A percentile compares a stretch with the other conserved stretches of the same genome.
phyloP scores from a whole-genome alignment of 2,797 vertebrate species.

The Bryconaethiops microstoma region DNA sequence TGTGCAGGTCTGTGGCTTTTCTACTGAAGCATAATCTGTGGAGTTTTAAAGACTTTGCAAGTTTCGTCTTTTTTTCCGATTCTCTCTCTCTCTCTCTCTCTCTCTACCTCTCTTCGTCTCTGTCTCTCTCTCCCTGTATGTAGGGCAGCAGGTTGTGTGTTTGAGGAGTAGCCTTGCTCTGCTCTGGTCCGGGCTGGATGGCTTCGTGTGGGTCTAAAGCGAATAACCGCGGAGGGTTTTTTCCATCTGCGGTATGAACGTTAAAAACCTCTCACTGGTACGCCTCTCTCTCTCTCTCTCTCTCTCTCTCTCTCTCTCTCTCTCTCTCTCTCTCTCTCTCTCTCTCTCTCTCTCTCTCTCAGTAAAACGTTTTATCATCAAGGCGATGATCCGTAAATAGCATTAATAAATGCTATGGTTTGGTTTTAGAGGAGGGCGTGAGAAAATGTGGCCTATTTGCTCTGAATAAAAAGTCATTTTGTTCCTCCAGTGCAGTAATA shows the following conservation, averaged over 20 bases:
- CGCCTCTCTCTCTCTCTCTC: not conserved
- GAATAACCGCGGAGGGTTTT: constrained; percentile 25
- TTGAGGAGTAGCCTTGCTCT: constrained; percentile 25
- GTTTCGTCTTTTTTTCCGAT: not conserved
- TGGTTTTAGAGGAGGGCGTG: too few relatives aligned
- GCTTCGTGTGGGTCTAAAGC: constrained; percentile 52
- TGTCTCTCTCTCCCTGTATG: constrained; percentile 28
- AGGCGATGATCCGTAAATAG: not conserved
- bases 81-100: not conserved
- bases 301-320: not conserved
- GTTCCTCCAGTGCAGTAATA: too few relatives aligned
- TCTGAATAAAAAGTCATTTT: too few relatives aligned
- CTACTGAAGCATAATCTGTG: not conserved
- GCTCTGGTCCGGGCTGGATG: constrained; percentile 49
- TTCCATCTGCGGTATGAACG: constrained; percentile 50
- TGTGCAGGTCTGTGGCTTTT: not conserved
- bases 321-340: not conserved
- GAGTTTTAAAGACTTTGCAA: not conserved
- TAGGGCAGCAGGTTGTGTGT: constrained; percentile 39
- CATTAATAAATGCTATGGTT: not conserved
- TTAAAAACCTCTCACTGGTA: constrained; percentile 32
- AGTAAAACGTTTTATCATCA: not conserved
- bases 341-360: not conserved
- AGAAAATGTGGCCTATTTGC: too few relatives aligned
- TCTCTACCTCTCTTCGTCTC: not conserved